Percentiles rank a stretch among this genome's conserved stretches.
Evolutionary conservation across 2,888 invertebrate species (phyloP).

Genomic region (Falcaria lacertinaria): DNA sequence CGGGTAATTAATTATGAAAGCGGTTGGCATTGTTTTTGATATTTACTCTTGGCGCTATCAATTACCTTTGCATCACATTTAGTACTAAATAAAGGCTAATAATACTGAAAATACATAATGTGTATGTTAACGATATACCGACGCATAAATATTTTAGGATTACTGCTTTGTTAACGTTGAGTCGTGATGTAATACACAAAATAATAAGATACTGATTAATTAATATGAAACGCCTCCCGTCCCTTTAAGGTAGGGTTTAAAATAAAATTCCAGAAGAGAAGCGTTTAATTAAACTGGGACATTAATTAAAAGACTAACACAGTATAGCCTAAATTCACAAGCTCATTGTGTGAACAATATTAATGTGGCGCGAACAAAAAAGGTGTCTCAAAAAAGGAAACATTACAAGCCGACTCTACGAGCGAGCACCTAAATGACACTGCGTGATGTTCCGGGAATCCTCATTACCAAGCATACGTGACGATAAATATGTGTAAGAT

Average conservation of each 20-base stretch:
- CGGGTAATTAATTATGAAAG: constrained; percentile 5
- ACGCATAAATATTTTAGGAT: too few species aligned
- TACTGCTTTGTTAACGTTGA: too few species aligned
- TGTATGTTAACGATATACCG: too few species aligned
- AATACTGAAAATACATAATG: too few species aligned
- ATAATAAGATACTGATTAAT: background rate
- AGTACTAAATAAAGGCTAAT: too few species aligned
- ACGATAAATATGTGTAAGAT: background rate
- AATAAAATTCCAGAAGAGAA: background rate
- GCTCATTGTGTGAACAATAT: background rate
- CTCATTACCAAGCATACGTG: background rate
- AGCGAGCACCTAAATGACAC: background rate
- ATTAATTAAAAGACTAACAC: background rate
- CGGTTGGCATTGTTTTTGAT: background rate
- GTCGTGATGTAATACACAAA: too few species aligned
- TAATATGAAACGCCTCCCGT: background rate
- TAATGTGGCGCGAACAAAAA: background rate
- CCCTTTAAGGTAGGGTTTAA: background rate
- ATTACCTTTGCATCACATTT: too few species aligned
- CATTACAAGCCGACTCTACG: background rate
- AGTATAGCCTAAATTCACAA: background rate
- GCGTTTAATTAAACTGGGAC: background rate
- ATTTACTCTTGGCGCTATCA: background rate
- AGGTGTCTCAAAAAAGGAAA: background rate
- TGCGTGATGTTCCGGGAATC: background rate